phyloP scores from a whole-genome alignment of 2,888 invertebrate species.

The Zeuzera pyrina region DNA sequence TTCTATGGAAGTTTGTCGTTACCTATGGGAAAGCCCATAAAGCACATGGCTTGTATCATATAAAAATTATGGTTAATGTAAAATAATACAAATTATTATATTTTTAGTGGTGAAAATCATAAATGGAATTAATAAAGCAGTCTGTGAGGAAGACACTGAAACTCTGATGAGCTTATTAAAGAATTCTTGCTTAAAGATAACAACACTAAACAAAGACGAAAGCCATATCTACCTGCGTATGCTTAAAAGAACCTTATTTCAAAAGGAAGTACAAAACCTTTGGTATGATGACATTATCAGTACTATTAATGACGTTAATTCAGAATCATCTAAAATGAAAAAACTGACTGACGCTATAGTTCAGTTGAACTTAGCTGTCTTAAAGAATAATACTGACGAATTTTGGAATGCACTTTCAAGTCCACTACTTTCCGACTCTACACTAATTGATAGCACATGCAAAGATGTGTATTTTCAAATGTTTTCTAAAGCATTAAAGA shows the following conservation, averaged over 20 bases:
- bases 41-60: too few species aligned
- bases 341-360: constrained; percentile 55
- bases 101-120: constrained; percentile 70
- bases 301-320: constrained; percentile 54
- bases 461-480: constrained; percentile 61
- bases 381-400: constrained; percentile 49
- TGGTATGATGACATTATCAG: constrained; percentile 74
- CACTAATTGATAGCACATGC: constrained; percentile 41
- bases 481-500: constrained; percentile 57
- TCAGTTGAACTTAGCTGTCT: constrained; percentile 51
- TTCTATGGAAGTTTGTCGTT: neutral
- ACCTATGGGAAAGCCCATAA: too few species aligned
- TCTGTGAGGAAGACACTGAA: constrained; percentile 65
- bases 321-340: constrained; percentile 64
- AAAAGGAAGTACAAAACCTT: constrained; percentile 70
- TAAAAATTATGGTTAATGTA: too few species aligned
- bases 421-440: constrained; percentile 32
- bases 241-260: constrained; percentile 60
- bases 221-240: constrained; percentile 66
- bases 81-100: too few species aligned
- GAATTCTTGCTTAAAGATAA: constrained; percentile 56
- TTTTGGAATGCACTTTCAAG: constrained; percentile 48
- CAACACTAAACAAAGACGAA: constrained; percentile 57
- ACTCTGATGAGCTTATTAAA: constrained; percentile 61
- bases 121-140: constrained; percentile 73